A percentile compares a stretch with the other conserved stretches of the same genome.
These are phyloP conservation scores for Tenthredo amoena DNA, from an alignment of 2,888 invertebrate species.

Conservation along the genomic window DNA sequence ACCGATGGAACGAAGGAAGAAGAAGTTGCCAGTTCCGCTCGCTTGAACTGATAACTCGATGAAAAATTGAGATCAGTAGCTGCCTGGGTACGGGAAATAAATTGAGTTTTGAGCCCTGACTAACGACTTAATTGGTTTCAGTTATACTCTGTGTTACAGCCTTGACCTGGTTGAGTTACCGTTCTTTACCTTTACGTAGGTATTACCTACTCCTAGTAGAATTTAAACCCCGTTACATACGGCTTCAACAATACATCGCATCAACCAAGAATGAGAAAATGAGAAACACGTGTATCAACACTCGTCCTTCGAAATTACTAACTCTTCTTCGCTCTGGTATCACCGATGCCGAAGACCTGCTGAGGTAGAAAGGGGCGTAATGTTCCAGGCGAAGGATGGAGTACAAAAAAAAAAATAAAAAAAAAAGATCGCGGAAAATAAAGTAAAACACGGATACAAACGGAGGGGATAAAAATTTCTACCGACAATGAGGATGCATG, in stretches of 20 bases:
- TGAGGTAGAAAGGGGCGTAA: background rate
- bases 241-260: background rate
- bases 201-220: background rate
- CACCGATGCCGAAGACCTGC: background rate
- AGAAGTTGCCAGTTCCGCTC: background rate
- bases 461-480: conserved; percentile 20
- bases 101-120: conserved; percentile 37
- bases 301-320: background rate
- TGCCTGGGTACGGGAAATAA: conserved; percentile 2
- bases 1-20: background rate
- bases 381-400: background rate
- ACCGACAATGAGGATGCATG: background rate
- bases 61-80: conserved; percentile 33
- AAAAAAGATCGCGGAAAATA: background rate
- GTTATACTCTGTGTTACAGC: conserved; percentile 1
- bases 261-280: background rate
- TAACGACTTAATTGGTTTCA: conserved; percentile 36
- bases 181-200: background rate
- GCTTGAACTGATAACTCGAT: conserved; percentile 23
- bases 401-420: background rate
- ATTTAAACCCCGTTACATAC: background rate
- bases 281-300: background rate
- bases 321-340: background rate
- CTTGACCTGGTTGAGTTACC: conserved; percentile 31
- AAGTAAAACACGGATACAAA: background rate